Base-by-base conservation (phyloP, 1,140 invertebrate genomes). In the Atta texana region DNA sequence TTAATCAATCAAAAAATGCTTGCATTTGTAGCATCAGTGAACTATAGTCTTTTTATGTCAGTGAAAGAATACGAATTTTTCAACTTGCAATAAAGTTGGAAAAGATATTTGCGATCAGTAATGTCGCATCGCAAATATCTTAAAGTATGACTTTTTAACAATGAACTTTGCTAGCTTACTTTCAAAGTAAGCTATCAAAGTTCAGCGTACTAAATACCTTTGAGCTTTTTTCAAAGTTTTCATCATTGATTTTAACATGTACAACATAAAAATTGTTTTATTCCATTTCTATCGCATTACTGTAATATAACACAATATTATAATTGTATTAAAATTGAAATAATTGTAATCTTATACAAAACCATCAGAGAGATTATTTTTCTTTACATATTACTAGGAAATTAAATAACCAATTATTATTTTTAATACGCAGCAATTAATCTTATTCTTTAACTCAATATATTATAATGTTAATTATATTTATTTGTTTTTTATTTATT, bases 101-200 rank as follows among this genome's bases (percentile, higher is more conserved):
- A 7, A 31, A 77, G 16, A 61, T 28, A 61, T 61, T 76, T 28
- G 8, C 12, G 8, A 49, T 61, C 28, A 18, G 12, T 18, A 78
- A 53, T 76, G 72, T 78, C 28, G 12, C 18, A 49, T 51, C 12
- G 24, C 18, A 63, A 77, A 44, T 31, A 64, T 53, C 6, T 31
- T 66, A 5, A 78, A 64, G 51, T n/a, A 6, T 39, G 14, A 34
- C n/a, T 77, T 77, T 63, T 21, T 21, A 63, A 28, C 14, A 44
- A 44, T 77, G 8, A n/a, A n/a, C n/a, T n/a, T n/a, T n/a, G n/a
- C n/a, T n/a, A n/a, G n/a, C n/a, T n/a, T n/a, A 49, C 24, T 64
- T 78, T 64, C 59, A 31, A 78, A 78, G 18, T 51, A 64, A 7
- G 39, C 5, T 78, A 31, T 12, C 28, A n/a, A 66, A 39, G n/a